A percentile compares a stretch with the other conserved stretches of the same genome.
phyloP scores from a whole-genome alignment of 2,888 invertebrate species.

The Melieria picta region DNA sequence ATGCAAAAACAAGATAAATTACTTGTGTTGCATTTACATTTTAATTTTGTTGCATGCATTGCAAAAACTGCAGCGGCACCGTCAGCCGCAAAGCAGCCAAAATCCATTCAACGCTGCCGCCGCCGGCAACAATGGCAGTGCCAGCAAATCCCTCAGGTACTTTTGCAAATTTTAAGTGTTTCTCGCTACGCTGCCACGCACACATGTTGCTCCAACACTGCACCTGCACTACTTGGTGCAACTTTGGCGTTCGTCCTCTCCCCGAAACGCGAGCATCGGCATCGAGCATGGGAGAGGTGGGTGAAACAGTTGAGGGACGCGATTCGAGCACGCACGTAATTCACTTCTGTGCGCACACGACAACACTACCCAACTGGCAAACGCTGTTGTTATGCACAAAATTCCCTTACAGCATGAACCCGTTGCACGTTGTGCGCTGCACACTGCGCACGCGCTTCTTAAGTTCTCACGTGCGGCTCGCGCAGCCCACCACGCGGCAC shows the following conservation, averaged over 20 bases:
- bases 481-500: neutral
- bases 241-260: neutral
- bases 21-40: conserved; percentile 28
- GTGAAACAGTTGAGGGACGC: too few species aligned
- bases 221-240: neutral
- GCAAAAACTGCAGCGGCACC: neutral
- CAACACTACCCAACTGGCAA: too few species aligned
- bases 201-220: neutral
- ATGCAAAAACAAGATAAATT: conserved; percentile 25
- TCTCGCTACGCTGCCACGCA: conserved; percentile 11
- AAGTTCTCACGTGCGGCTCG: conserved; percentile 1
- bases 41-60: conserved; percentile 12
- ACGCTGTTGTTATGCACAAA: too few species aligned
- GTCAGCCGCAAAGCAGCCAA: too few species aligned
- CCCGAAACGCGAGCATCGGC: neutral
- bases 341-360: too few species aligned
- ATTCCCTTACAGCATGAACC: neutral
- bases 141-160: conserved; percentile 32
- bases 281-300: too few species aligned
- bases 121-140: conserved; percentile 6
- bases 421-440: neutral
- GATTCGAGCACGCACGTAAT: too few species aligned
- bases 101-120: neutral
- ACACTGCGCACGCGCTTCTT: neutral
- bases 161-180: conserved; percentile 32